Evolutionary conservation across 2,888 invertebrate genomes (phyloP).

Genomic region (Nasonia oneida): DNA sequence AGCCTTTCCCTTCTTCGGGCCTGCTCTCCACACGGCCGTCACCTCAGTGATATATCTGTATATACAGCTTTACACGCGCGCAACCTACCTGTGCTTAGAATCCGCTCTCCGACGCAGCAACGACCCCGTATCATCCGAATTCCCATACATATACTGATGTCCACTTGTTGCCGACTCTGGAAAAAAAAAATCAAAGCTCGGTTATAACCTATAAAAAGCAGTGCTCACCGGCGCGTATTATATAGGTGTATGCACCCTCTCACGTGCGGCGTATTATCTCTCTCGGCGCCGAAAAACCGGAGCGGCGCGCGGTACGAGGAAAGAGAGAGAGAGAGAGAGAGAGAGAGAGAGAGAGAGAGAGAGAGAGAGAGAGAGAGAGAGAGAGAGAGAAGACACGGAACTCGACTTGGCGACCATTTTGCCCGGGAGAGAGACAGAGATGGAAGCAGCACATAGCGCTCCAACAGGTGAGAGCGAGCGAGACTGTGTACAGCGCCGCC

Average conservation of each 20-base stretch:
- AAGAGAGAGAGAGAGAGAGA: neutral
- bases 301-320: neutral
- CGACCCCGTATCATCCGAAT: neutral
- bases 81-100: neutral
- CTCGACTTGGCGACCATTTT: constrained; percentile 62
- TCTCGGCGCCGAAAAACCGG: neutral
- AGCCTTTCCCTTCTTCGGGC: constrained; percentile 75
- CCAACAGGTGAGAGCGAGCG: constrained; percentile 34
- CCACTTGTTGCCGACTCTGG: neutral
- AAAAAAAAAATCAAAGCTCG: too few relatives aligned
- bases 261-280: neutral
- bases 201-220: too few relatives aligned
- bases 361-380: neutral
- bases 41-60: neutral
- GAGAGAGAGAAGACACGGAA: constrained; percentile 56
- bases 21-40: constrained; percentile 54
- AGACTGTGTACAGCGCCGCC: too few relatives aligned
- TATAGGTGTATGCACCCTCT: neutral
- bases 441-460: constrained; percentile 54
- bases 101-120: neutral
- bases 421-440: constrained; percentile 54
- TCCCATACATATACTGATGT: neutral
- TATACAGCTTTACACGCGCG: neutral
- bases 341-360: neutral
- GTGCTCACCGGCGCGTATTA: too few relatives aligned